Evolutionary conservation across 2,797 vertebrate genomes (phyloP), one percentile per base, ranked within the genome.

Genomic region (Taenioides sp.): DNA sequence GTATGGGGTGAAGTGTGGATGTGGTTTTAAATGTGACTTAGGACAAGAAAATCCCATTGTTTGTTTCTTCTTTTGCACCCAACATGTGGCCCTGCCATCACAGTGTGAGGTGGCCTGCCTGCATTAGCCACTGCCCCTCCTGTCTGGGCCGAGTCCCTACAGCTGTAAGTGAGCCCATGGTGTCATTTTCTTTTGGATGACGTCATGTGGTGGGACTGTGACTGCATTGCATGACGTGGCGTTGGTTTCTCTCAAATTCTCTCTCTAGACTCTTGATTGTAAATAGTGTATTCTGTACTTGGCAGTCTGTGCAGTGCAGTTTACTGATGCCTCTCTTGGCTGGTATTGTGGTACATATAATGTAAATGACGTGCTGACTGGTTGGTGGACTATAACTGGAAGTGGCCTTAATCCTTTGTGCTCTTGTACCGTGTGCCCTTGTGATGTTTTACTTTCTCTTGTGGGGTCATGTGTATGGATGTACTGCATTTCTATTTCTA

Each of bases 161-260:
- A 92, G 82, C 93, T 92, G 94, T 95, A 95, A 95, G 94, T 95
- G 90, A 90, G 91, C 86, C 92, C 93, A 93, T 92, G 92, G 92
- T 94, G 93, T 94, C 92, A 93, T 94, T 93, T 92, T 92, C 77
- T 91, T 90, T 91, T 89, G 92, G 93, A 93, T 94, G 94, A 94
- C 89, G 90, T 94, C 93, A 94, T 94, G 94, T 94, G 91, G 91
- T 94, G 87, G 88, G 91, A 91, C 92, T 95, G 94, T 95, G 92
- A 93, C 86, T 89, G 90, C 90, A 90, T 95, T 94, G 94, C 94
- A 95, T 95, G 95, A 93, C 87, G 87, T 94, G 92, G 85, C 88
- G 84, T 94, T 89, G 83, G 87, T 93, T 88, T 93, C 79, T 89
- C 82, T 91, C 5, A 87, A 81, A 62, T 78, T 91, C 84, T 90